Conservation (phyloP, 2,113 vertebrate genomes). For the Tor tambroides region DNA sequence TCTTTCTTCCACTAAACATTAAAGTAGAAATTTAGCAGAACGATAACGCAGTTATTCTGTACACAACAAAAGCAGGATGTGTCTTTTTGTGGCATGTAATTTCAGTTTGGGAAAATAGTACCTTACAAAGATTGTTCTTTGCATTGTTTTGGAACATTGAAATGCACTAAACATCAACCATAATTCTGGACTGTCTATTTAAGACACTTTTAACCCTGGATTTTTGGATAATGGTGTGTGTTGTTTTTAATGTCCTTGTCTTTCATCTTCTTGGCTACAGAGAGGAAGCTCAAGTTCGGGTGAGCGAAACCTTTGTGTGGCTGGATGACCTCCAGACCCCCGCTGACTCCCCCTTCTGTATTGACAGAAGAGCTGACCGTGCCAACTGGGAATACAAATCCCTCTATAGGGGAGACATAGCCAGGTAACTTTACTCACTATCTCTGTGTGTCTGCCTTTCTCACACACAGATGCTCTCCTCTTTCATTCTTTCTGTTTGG, state of each 20-base stretch:
- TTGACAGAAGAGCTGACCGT: conserved; percentile 86
- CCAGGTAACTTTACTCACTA: conserved; percentile 78
- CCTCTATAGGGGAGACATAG: conserved; percentile 89
- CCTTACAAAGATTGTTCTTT: too few relatives aligned
- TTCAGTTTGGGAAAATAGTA: too few relatives aligned
- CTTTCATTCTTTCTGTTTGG: conserved; percentile 1
- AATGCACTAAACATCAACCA: not conserved
- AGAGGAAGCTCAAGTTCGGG: conserved; percentile 54
- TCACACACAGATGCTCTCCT: not conserved
- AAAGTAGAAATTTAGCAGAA: not conserved
- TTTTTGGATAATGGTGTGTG: not conserved
- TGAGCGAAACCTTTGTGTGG: conserved; percentile 76
- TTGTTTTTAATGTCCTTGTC: conserved; percentile 21
- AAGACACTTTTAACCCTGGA: not conserved
- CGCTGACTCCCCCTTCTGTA: conserved; percentile 79
- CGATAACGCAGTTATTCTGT: not conserved
- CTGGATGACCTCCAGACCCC: conserved; percentile 84
- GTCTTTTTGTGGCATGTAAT: not conserved
- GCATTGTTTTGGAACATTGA: not conserved
- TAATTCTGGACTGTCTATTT: not conserved
- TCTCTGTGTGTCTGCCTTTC: conserved; percentile 1
- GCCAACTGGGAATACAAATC: conserved; percentile 97
- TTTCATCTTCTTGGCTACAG: conserved; percentile 55
- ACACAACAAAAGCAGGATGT: not conserved
- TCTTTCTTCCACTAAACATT: not conserved